Base-by-base conservation (phyloP, 1,140 invertebrate genomes). In the Xylocopa sonorina region DNA sequence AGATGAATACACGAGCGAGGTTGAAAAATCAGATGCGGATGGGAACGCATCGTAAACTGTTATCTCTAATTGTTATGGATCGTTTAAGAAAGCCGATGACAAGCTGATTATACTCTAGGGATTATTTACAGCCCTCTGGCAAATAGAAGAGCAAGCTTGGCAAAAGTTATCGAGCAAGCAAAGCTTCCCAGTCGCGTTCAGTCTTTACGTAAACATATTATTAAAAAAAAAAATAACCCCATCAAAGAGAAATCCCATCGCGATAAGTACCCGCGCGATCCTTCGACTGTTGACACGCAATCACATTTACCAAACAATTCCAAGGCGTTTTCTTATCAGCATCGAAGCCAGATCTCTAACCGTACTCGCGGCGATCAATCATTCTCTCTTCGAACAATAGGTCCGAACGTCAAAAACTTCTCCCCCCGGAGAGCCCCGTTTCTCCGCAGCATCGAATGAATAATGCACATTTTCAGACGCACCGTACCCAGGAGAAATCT, bases 391-490 rank as follows among this genome's bases (percentile, higher is more conserved):
- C 48, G 48, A 63, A 63, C 66, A 60, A 34, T 48, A 55, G 68
- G 18, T 53, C 41, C 34, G 2, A 24, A 38, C 57, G 46, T 78
- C 76, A 46, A 73, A 78, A 78, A 78, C 46, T 63, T 63, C 38
- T 34, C 18, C 21, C 48, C 29, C 3, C 27, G 55, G 53, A n/a
- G n/a, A n/a, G 32, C 34, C n/a, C 50, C 18, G 16, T 53, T 60
- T 58, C 43, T 29, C 64, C 12, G 27, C 24, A 34, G 16, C 55
- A 21, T 53, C 12, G n/a, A 50, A 78, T 73, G 68, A 78, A 73
- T 78, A 72, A 78, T 78, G 76, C 68, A 72, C 68, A 63, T 73
- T 72, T 55, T 73, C 46, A 78, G 76, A 63, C 46, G 48, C 68
- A 43, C 41, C 27, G 16, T 77, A 27, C 75, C 67, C 75, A 12